Evolutionary conservation across 2,113 vertebrate genomes (phyloP).

Genomic region (Collichthys lucidus): DNA sequence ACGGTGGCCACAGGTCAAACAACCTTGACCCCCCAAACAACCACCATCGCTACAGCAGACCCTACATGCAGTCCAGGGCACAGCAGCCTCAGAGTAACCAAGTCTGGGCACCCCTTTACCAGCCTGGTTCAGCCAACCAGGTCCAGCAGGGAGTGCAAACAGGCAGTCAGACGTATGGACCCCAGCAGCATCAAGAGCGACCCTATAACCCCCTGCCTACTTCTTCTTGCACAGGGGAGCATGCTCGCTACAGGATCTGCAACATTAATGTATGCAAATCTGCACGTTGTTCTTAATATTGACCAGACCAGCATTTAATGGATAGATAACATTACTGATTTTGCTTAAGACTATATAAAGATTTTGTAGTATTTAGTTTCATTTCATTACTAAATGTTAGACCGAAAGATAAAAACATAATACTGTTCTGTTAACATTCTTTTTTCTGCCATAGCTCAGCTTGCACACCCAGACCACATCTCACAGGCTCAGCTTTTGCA

Average conservation of each 20-base stretch:
- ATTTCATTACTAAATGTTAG: not conserved
- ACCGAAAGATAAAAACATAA: not conserved
- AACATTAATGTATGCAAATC: constrained; percentile 86
- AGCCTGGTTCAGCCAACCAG: constrained; percentile 72
- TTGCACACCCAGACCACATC: too few species aligned
- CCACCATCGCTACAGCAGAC: constrained; percentile 32
- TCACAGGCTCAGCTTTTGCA: not conserved
- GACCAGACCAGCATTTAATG: not conserved
- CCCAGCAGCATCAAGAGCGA: constrained; percentile 47
- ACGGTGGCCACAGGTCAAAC: constrained; percentile 41
- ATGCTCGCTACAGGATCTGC: constrained; percentile 90
- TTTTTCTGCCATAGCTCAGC: not conserved
- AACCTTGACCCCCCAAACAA: constrained; percentile 56
- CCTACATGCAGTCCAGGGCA: constrained; percentile 67
- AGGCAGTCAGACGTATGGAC: constrained; percentile 49
- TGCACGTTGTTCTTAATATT: not conserved
- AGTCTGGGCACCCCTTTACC: constrained; percentile 85
- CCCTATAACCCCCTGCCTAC: constrained; percentile 73
- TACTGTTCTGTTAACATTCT: too few species aligned
- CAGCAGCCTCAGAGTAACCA: constrained; percentile 70
- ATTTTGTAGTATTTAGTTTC: not conserved
- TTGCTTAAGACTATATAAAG: not conserved
- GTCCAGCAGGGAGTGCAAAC: constrained; percentile 73
- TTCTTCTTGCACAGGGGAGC: constrained; percentile 79
- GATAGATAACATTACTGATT: not conserved